Evolutionary conservation across 2,888 invertebrate genomes (phyloP), one percentile per base, ranked within the genome.

Genomic region (Sesia bembeciformis): DNA sequence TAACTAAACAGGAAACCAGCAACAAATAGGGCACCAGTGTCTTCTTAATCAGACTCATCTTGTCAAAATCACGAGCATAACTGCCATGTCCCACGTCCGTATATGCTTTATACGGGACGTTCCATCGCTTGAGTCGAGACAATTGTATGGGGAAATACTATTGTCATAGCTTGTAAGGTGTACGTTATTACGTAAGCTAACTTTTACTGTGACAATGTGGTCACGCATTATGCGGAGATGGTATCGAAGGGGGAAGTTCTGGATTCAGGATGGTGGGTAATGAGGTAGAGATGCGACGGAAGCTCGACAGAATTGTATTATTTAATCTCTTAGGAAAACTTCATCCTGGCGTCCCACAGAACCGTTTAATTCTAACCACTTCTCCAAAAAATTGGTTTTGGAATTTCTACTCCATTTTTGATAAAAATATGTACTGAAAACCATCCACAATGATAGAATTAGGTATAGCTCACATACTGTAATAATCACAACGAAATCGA

Each of bases 71-170:
- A 62, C 53, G 56, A 55, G 61, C 59, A 67, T 65, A 63, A 86
- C 84, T 85, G 81, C 55, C 65, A 62, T 54, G 64, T 73, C 70
- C 74, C 70, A 63, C 64, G 65, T 73, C 71, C 70, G 72, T 67
- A 71, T 52, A 75, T 67, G 68, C 76, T 87, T 72, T 87, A 88
- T 88, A 88, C 74, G 61, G 62, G 60, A 67, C 85, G 88, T 88
- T 88, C 88, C 88, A 66, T 67, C 66, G 71, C 67, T 56, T 88
- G 81, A 63, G 53, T 70, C 66, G 61, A 72, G 69, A 88, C 88
- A 88, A 88, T 88, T 70, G 79, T 61, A 78, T 88, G 85, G 74
- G 82, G 86, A 86, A 87, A 86, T 72, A 68, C 73, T 63, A 81
- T 83, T 85, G 84, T 83, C 74, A 65, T 60, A 60, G 62, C 61